Percentiles rank a stretch among this genome's conserved stretches.
Conservation (phyloP, 2,113 vertebrate species). For the Sapayoa aenigma region DNA sequence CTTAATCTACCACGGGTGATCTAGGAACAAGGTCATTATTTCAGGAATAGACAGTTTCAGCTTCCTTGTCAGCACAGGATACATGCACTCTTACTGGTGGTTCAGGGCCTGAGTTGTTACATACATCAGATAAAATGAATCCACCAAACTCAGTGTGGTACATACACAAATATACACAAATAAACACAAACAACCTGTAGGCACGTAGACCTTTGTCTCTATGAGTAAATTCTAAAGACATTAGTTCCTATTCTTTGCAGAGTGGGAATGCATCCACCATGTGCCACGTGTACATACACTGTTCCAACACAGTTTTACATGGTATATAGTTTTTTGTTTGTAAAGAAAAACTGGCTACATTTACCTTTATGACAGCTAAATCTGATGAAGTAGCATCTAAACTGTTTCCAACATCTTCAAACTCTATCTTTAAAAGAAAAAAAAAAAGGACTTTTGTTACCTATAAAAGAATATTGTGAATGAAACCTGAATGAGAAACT, state of each 20-base stretch:
- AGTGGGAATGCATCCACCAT: background rate
- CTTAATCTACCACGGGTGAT: background rate
- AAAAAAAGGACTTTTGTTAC: background rate
- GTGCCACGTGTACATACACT: background rate
- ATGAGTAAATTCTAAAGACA: background rate
- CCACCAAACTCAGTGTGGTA: background rate
- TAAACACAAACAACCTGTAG: background rate
- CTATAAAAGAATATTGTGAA: background rate
- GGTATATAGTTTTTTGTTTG: background rate
- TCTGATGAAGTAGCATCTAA: constrained; percentile 58
- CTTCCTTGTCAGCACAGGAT: background rate
- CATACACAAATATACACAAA: background rate
- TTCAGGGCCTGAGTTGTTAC: background rate
- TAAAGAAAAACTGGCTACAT: background rate
- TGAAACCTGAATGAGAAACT: background rate
- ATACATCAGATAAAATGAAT: background rate
- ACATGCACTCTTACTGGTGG: background rate
- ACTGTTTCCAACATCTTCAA: constrained; percentile 59
- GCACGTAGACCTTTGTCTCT: background rate
- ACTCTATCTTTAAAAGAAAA: constrained; percentile 62
- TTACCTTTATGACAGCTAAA: constrained; percentile 68
- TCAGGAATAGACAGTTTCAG: background rate
- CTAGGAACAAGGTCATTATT: background rate
- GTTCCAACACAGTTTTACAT: background rate
- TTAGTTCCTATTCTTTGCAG: background rate